phyloP scores from a whole-genome alignment of 2,113 vertebrate genomes.

The Calypte anna region DNA sequence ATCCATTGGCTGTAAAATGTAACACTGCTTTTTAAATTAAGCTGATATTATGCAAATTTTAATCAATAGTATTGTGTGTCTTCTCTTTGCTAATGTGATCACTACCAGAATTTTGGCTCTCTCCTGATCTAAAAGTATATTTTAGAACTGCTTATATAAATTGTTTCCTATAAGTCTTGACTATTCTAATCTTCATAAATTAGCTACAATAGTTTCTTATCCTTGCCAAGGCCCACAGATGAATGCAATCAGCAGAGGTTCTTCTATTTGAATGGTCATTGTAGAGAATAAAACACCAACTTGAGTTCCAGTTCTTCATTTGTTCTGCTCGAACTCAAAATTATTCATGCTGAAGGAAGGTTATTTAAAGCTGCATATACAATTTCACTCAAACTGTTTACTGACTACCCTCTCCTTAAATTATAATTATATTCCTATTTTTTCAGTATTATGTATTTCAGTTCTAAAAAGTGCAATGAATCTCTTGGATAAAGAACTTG shows the following conservation, averaged over 20 bases:
- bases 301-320: slow-evolving; percentile 26
- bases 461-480: slow-evolving; percentile 3
- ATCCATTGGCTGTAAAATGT: slow-evolving; percentile 45
- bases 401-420: slow-evolving; percentile 14
- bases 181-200: slow-evolving; percentile 64
- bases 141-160: slow-evolving; percentile 59
- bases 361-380: slow-evolving; percentile 54
- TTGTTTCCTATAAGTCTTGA: slow-evolving; percentile 67
- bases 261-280: slow-evolving; percentile 46
- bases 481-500: slow-evolving; percentile 33
- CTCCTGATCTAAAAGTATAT: slow-evolving; percentile 63
- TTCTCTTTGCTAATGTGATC: background rate
- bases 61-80: slow-evolving; percentile 55
- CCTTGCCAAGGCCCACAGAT: slow-evolving; percentile 18
- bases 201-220: slow-evolving; percentile 47
- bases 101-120: slow-evolving; percentile 46
- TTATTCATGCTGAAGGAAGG: background rate
- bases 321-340: background rate
- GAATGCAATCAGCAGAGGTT: slow-evolving; percentile 53
- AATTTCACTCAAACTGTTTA: slow-evolving; percentile 31
- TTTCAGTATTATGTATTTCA: background rate
- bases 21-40: slow-evolving; percentile 41
- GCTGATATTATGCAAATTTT: slow-evolving; percentile 56
- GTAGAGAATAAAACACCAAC: background rate
- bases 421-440: slow-evolving; percentile 36